Evolutionary conservation across 23 tunicate genomes (phyloP).

Genomic region (Corella eumyota): DNA sequence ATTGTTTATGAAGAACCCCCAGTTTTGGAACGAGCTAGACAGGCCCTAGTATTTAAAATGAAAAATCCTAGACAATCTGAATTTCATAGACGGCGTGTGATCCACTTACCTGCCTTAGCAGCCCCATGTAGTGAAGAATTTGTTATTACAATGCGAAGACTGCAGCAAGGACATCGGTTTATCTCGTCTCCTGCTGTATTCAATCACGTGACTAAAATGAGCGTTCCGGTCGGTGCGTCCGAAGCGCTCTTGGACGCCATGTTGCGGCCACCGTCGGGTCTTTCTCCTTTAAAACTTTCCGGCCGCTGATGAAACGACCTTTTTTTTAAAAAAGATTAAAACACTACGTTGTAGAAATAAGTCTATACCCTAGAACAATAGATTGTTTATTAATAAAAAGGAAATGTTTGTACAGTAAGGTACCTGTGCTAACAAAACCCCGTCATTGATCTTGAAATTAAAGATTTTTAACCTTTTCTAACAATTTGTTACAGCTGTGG

Average conservation of each 20-base stretch:
- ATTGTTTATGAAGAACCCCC: too few relatives aligned
- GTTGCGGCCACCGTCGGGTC: constrained; percentile 41
- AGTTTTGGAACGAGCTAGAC: constrained; percentile 23
- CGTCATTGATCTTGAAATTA: too few relatives aligned
- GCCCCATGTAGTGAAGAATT: constrained; percentile 64
- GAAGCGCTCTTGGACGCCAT: constrained; percentile 35
- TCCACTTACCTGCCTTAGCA: constrained; percentile 32
- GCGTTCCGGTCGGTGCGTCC: constrained; percentile 19
- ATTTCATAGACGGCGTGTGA: constrained; percentile 4
- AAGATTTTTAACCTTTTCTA: too few relatives aligned
- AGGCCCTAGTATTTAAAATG: constrained; percentile 8
- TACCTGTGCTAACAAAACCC: too few relatives aligned
- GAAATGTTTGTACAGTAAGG: too few relatives aligned
- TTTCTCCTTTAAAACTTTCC: too few relatives aligned
- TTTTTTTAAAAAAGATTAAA: too few relatives aligned
- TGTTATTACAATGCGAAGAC: constrained; percentile 39
- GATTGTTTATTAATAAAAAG: too few relatives aligned
- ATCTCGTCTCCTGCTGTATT: constrained; percentile 33
- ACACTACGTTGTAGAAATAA: too few relatives aligned
- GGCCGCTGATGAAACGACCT: too few relatives aligned
- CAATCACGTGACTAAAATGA: constrained; percentile 24
- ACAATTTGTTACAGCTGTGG: too few relatives aligned
- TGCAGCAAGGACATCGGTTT: constrained; percentile 16
- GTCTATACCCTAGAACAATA: too few relatives aligned
- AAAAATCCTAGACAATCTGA: not conserved